Conservation (phyloP, 2,113 vertebrate genomes). For the Coracopsis vasa region DNA sequence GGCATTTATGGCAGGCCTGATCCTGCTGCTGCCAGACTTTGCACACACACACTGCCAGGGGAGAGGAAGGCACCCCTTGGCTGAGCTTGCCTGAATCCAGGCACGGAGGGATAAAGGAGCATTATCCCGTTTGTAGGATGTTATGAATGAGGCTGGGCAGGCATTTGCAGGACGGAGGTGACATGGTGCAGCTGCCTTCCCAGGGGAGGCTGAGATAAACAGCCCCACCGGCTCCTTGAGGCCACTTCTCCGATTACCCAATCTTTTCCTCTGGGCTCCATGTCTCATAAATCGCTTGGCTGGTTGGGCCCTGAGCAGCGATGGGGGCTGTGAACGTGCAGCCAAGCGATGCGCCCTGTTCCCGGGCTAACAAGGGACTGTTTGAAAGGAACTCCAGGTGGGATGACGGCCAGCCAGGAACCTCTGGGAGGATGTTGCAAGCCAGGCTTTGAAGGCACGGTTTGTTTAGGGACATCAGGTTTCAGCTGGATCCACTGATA, state of each 20-base stretch:
- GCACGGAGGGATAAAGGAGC: not conserved
- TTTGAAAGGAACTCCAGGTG: slow-evolving; percentile 46
- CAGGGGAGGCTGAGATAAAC: slow-evolving; percentile 4
- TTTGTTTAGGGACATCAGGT: slow-evolving; percentile 8
- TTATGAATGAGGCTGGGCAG: slow-evolving; percentile 23
- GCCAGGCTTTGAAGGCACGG: not conserved
- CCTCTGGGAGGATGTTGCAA: not conserved
- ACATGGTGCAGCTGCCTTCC: slow-evolving; percentile 20
- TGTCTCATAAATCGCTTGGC: slow-evolving; percentile 62
- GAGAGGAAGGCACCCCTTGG: not conserved
- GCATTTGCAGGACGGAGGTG: not conserved
- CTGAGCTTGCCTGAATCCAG: not conserved
- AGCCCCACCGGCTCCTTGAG: slow-evolving; percentile 18
- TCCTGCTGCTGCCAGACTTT: not conserved
- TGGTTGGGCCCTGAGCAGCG: not conserved
- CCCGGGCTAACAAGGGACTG: slow-evolving; percentile 35
- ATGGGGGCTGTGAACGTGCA: slow-evolving; percentile 14
- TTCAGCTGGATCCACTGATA: not conserved
- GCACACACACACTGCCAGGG: not conserved
- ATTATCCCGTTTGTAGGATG: not conserved
- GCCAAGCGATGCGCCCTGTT: not conserved
- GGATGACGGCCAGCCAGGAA: not conserved
- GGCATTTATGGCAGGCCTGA: not conserved
- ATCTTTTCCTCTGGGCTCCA: slow-evolving; percentile 64
- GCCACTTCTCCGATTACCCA: slow-evolving; percentile 48